Evolutionary conservation across 2,888 invertebrate species (phyloP).

Genomic region (Calameuta idolon): DNA sequence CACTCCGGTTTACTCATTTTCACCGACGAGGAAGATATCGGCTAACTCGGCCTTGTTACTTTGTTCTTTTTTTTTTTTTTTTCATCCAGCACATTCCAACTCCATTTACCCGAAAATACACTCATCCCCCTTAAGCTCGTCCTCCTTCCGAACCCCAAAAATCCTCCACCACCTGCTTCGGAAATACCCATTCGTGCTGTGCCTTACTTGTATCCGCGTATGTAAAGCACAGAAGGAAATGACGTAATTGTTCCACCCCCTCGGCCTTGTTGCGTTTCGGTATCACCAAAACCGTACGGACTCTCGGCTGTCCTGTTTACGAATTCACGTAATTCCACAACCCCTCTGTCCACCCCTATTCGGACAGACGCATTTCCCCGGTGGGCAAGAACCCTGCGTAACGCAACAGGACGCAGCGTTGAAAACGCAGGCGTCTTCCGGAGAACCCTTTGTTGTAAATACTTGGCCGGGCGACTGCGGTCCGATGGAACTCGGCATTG

Average conservation of each 20-base stretch:
- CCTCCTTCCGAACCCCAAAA: background rate
- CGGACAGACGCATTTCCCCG: background rate
- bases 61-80: background rate
- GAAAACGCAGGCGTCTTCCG: conserved; percentile 29
- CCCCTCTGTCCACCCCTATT: background rate
- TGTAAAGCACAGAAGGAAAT: background rate
- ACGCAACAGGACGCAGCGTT: conserved; percentile 28
- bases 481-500: conserved; percentile 49
- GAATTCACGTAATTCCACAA: background rate
- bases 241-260: background rate
- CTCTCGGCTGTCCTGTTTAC: background rate
- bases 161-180: background rate
- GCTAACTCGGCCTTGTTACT: background rate
- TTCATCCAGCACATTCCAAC: background rate
- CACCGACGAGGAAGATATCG: conserved; percentile 11
- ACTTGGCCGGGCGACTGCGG: conserved; percentile 61
- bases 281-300: background rate
- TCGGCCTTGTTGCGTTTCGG: background rate
- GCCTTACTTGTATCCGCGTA: background rate
- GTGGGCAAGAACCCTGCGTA: background rate
- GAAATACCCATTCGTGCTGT: background rate
- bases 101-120: background rate
- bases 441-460: conserved; percentile 55
- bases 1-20: conserved; percentile 31
- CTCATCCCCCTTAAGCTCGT: background rate